Percentiles rank a stretch among this genome's conserved stretches.
These are phyloP conservation scores for Drosophila serrata DNA, from an alignment of 1,140 invertebrate genomes.

Conservation along the genomic window DNA sequence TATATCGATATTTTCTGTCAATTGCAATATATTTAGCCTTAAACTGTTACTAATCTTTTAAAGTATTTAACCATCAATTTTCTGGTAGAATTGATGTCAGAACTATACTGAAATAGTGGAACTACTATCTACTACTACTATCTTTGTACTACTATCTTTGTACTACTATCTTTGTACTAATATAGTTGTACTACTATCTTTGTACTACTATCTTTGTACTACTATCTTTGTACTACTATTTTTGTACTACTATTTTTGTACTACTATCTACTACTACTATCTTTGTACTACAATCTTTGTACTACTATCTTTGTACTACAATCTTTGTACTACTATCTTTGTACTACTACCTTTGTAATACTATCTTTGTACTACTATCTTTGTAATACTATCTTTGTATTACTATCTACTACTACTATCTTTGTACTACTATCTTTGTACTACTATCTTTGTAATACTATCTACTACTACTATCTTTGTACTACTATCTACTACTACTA, in stretches of 20 bases:
- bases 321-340: neutral
- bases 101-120: neutral
- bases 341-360: neutral
- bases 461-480: neutral
- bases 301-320: neutral
- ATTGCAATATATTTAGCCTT: neutral
- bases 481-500: no score
- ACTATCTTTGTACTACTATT: neutral
- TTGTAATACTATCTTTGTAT: no score
- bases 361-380: neutral
- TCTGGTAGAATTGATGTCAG: neutral
- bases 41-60: neutral
- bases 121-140: neutral
- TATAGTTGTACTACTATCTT: neutral
- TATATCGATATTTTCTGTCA: no score
- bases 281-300: neutral
- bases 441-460: no score
- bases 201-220: no score
- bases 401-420: neutral
- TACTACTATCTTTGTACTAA: neutral
- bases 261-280: neutral
- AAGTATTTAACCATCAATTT: neutral
- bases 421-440: no score
- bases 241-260: no score
- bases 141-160: neutral